These are phyloP conservation scores for Noctua janthe DNA, from an alignment of 2,888 invertebrate species.

Conservation along the genomic window DNA sequence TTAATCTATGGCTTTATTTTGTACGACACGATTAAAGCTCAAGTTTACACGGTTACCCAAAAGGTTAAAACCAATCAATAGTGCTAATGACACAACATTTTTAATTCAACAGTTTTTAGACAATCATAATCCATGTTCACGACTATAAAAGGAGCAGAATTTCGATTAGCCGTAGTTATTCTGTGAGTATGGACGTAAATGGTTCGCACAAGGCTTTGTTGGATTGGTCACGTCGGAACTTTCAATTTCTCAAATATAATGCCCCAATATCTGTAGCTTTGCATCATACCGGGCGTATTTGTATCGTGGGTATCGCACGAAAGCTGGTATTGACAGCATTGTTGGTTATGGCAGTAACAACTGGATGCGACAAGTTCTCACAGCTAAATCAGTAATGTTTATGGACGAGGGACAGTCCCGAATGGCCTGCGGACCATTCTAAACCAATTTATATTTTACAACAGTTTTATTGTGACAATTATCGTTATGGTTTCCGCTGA, in stretches of 20 bases:
- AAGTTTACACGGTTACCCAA: constrained; percentile 38
- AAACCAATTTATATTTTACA: constrained; percentile 45
- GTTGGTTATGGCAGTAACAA: constrained; percentile 30
- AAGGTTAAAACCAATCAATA: constrained; percentile 50
- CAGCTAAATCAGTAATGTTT: constrained; percentile 41
- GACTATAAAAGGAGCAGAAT: constrained; percentile 57
- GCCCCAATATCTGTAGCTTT: constrained; percentile 58
- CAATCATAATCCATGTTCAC: constrained; percentile 37
- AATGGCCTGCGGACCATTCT: constrained; percentile 23
- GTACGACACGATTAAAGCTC: constrained; percentile 8
- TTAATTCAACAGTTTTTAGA: constrained; percentile 50
- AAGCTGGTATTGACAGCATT: constrained; percentile 59
- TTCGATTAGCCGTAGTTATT: constrained; percentile 47
- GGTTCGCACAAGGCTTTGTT: constrained; percentile 65
- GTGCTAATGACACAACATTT: constrained; percentile 38
- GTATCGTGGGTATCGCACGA: constrained; percentile 57
- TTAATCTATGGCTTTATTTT: constrained; percentile 15
- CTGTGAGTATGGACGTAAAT: constrained; percentile 47
- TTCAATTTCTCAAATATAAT: constrained; percentile 68
- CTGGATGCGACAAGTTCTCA: constrained; percentile 50
- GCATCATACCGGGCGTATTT: constrained; percentile 63
- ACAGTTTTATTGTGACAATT: constrained; percentile 31
- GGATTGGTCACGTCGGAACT: constrained; percentile 65
- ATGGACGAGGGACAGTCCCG: constrained; percentile 33
- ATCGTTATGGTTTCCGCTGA: constrained; percentile 46